phyloP scores from a whole-genome alignment of 2,888 invertebrate genomes.

The Mesorhabditis sp. region DNA sequence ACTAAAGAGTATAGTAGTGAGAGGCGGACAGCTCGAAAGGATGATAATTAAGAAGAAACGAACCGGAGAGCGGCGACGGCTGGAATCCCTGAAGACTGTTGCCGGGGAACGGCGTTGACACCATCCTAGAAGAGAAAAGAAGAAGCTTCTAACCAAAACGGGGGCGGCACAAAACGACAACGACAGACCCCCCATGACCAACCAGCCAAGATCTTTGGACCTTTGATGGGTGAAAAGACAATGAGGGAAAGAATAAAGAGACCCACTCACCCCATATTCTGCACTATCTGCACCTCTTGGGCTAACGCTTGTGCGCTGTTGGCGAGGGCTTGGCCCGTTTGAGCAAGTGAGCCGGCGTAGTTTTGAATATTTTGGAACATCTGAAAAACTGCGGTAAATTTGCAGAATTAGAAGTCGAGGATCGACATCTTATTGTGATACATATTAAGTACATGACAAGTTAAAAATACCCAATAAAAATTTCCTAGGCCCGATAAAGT shows the following conservation, averaged over 20 bases:
- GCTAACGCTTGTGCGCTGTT: slow-evolving; percentile 1
- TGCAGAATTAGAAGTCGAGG: too few species aligned
- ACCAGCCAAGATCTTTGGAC: not conserved
- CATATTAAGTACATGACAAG: too few species aligned
- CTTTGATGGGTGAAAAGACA: not conserved
- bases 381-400: not conserved
- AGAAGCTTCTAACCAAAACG: not conserved
- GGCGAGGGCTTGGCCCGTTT: slow-evolving; percentile 5
- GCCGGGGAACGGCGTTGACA: not conserved
- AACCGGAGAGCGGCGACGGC: not conserved
- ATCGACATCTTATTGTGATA: too few species aligned
- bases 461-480: too few species aligned
- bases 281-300: not conserved
- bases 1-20: too few species aligned
- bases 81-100: not conserved
- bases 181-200: not conserved
- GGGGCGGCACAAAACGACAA: not conserved
- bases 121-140: not conserved
- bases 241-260: not conserved
- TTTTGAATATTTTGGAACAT: not conserved
- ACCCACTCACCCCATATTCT: not conserved
- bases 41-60: not conserved
- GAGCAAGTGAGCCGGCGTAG: not conserved
- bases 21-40: not conserved
- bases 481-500: too few species aligned